Evolutionary conservation across 2,797 vertebrate genomes (phyloP), one percentile per base, ranked within the genome.

Genomic region (Huso huso): DNA sequence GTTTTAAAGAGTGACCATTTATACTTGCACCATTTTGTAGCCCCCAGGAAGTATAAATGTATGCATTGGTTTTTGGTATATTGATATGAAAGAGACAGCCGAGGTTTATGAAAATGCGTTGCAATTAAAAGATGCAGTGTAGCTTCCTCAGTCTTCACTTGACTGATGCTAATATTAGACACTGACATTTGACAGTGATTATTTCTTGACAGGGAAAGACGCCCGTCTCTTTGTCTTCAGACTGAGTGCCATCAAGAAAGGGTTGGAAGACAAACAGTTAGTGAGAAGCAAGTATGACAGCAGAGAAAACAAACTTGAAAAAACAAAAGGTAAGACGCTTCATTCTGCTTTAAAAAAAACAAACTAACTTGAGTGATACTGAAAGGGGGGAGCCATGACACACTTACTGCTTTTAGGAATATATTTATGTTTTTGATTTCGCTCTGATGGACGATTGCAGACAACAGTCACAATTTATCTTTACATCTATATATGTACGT

Each of bases 261-360:
- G 84, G 71, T 75, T 95, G 67, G 92, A 96, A 78, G 91, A 90
- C 66, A 88, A 85, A 67, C 92, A 92, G 78, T 77, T 85, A 0
- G 84, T 90, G 80, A 87, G 85, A 60, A 81, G 84, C 84, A 95
- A 95, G 77, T 94, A 88, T 0, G 93, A 99, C 84, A 93, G 95
- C 79, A 83, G 94, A 75, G 96, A 97, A 74, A 97, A 98, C 81
- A 99, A 98, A 80, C 90, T 99, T 77, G 96, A 99, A 82, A 98
- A 97, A 83, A 99, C 96, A 10, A 97, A 95, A 93, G 96, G 96
- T 96, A 73, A 13, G 48, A 66, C 18, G 15, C 3, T 1, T 1
- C 23, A 23, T 23, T 23, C 23, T 23, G 23, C 23, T 23, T 23
- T 23, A n/a, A 23, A 23, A 23, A 23, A 23, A 23, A 23, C 23